Conservation (phyloP, 1,140 invertebrate species). For the Sycophaga agraensis region DNA sequence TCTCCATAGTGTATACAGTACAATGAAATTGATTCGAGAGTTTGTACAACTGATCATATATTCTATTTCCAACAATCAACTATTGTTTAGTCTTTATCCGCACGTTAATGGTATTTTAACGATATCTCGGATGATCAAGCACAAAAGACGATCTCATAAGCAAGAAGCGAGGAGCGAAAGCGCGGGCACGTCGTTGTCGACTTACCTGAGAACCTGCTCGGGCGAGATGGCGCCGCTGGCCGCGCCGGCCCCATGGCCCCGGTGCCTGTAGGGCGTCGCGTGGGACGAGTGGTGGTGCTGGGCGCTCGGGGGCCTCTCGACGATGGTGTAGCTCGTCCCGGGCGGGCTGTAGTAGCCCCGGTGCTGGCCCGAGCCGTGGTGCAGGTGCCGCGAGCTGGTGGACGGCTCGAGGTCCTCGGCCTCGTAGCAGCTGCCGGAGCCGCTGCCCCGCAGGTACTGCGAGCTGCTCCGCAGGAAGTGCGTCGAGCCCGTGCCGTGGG, state of each 20-base stretch:
- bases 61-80: too few species aligned
- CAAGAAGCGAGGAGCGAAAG: too few species aligned
- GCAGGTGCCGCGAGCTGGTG: conserved; percentile 30
- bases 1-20: too few species aligned
- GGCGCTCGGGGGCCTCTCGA: conserved; percentile 76
- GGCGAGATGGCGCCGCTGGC: conserved; percentile 71
- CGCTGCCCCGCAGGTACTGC: conserved; percentile 41
- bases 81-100: too few species aligned
- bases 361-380: conserved; percentile 33
- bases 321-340: conserved; percentile 80
- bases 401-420: conserved; percentile 57
- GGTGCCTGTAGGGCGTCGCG: conserved; percentile 63
- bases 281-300: conserved; percentile 68
- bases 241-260: conserved; percentile 44
- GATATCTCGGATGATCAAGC: too few species aligned
- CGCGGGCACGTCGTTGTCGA: too few species aligned
- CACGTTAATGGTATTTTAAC: too few species aligned
- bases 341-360: conserved; percentile 62
- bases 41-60: too few species aligned
- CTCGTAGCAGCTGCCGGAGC: conserved; percentile 52
- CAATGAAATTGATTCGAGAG: too few species aligned
- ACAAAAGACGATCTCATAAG: too few species aligned
- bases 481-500: conserved; percentile 29
- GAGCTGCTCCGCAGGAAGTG: conserved; percentile 52
- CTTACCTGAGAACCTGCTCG: conserved; percentile 71